Base-by-base conservation (phyloP, 2,797 vertebrate genomes). In the Malurus splendens region DNA sequence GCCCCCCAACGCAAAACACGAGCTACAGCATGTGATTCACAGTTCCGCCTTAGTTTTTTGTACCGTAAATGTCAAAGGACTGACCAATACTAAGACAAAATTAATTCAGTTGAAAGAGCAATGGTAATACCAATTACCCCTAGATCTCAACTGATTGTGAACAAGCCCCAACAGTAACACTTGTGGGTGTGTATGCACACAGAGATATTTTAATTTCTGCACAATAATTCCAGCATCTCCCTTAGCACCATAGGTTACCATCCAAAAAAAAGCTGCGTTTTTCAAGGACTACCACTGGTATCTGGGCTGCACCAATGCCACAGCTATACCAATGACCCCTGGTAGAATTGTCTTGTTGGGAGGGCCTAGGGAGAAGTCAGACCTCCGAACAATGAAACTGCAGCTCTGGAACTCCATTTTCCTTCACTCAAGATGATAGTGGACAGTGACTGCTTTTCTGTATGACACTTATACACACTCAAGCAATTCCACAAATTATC, bases 351-450 rank as follows among this genome's bases (percentile, higher is more conserved):
- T 2, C 18, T 2, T 39, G 4, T 19, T 56, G 9, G 7, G 24
- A 54, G 2, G 0, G 1, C 2, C 0, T 7, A 12, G 44, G 18
- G 15, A 47, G 19, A 78, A 60, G 4, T 38, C 22, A 79, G 72
- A 48, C 18, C 10, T 33, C 41, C 55, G 39, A 84, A 65, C 4
- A 30, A 47, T 17, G 48, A 45, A 45, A 47, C 28, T 56, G 20
- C 56, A 78, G 17, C 14, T 25, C 47, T 9, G 12, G 28, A 93
- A n/a, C 6, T 51, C 10, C 15, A 3, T n/a, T 88, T 67, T 25
- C 13, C 6, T 45, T 81, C 0, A 0, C 16, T 55, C 11, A 36
- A 36, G 8, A 19, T 42, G 7, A 7, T 3, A 2, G 22, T 47
- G 20, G 22, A 36, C 8, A 54, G 17, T 17, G 12, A 28, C 5